Base-by-base conservation (phyloP, 2,113 vertebrate species). In the Nicator chloris region DNA sequence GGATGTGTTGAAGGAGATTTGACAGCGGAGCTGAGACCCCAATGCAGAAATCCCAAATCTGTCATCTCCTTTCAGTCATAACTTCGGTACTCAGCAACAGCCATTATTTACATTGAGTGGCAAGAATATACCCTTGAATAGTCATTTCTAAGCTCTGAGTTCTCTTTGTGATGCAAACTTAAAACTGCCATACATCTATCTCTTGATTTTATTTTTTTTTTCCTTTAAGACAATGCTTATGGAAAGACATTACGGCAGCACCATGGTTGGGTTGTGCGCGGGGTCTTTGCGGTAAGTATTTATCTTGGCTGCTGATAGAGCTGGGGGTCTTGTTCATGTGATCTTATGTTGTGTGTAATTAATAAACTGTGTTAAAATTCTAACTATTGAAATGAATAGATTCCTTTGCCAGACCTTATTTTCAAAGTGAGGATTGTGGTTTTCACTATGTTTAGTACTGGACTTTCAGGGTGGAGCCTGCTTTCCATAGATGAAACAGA, bases 241-340 rank as follows among this genome's bases (percentile, higher is more conserved):
- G 99, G 99, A 28, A 99, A 98, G 97, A 99, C 99, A 1, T 97
- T 99, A 68, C 98, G 99, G 45, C 99, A 98, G 70, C 99, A 99
- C 97, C 99, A 99, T 0, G 99, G 99, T 54, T 99, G 99, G 99
- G 99, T 99, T 33, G 99, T 99, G 59, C 98, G 99, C 13, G 99
- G 99, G 4, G 99, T 99, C 64, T 99, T 99, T 96, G 99, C 99
- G 5, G 99, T 99, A 91, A 97, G 99, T 98, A 13, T 82, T 60
- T 63, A 2, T 49, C 60, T 42, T 57, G 35, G 30, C 40, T 50
- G 8, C 78, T 91, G 53, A 7, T 19, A 42, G 26, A 76, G 20
- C 44, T 72, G 42, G 24, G 42, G 1, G 7, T 69, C 54, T 64
- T 42, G 54, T 57, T 82, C 23, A 1, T 44, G 31, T 23, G 42